Base-by-base conservation (phyloP, 92 coral and sea anemone genomes). In the Desmophyllum pertusum region DNA sequence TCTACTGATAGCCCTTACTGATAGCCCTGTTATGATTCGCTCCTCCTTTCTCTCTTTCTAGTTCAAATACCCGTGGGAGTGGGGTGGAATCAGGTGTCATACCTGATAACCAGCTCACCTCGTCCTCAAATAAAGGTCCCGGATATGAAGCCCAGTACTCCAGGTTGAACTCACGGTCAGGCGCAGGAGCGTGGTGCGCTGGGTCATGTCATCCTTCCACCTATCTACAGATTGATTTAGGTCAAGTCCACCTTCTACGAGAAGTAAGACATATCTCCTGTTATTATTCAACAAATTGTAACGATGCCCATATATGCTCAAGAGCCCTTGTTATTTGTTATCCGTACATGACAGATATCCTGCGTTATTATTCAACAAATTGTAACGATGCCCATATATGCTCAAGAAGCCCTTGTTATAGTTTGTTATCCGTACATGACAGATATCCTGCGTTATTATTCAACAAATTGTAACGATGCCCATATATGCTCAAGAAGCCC, bases 161-260 rank as follows among this genome's bases (percentile, higher is more conserved):
- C 42, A 86, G 93, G 55, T 77, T 89, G 76, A 89, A 89, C 68
- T 53, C 68, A 37, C 48, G 46, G 66, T 35, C 31, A 23, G 59
- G 48, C 17, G 90, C 84, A 9, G 68, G 46, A 33, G 93, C 87
- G n/a, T 89, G 93, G 93, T 89, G 93, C 76, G 90, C 90, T 43
- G 84, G 68, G 51, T 67, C 80, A 8, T 80, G 87, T 71, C 85
- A 89, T 70, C 55, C 78, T 8, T 66, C 83, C 11, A 80, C 69
- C 31, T 89, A 81, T 39, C 48, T 89, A 10, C 93, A 89, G 36
- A 70, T 89, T 30, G 93, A 89, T 70, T 35, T 89, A 21, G 67
- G 80, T n/a, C 42, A 21, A 19, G 80, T 53, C 46, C 13, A 36
- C 10, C 66, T 76, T 48, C 7, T 76, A 19, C 63, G 45, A 52